These are phyloP conservation scores for Lamproptera curius DNA, from an alignment of 2,888 invertebrate genomes.

Conservation along the genomic window DNA sequence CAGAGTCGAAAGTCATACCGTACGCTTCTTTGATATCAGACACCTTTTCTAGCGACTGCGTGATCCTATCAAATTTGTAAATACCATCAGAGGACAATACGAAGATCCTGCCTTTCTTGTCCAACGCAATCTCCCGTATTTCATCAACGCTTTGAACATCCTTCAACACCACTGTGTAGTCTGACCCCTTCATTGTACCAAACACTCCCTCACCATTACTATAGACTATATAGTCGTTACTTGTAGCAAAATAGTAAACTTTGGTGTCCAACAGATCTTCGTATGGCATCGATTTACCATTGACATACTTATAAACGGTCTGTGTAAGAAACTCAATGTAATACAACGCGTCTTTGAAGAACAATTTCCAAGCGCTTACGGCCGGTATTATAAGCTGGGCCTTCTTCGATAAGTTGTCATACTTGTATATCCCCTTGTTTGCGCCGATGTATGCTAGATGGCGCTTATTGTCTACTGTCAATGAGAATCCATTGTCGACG, in stretches of 20 bases:
- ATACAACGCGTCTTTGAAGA: constrained; percentile 50
- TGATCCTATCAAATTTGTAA: constrained; percentile 40
- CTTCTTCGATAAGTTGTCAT: constrained; percentile 41
- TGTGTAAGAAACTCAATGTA: constrained; percentile 52
- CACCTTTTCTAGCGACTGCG: constrained; percentile 36
- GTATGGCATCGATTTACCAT: constrained; percentile 42
- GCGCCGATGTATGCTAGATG: constrained; percentile 56
- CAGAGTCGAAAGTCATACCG: constrained; percentile 56
- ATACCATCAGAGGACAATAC: constrained; percentile 49
- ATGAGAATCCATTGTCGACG: constrained; percentile 52
- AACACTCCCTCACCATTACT: constrained; percentile 54
- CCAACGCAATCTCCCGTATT: constrained; percentile 44
- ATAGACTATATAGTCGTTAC: constrained; percentile 47
- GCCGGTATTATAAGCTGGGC: constrained; percentile 42
- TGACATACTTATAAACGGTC: constrained; percentile 42
- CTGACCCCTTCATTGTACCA: constrained; percentile 46
- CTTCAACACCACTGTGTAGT: constrained; percentile 39
- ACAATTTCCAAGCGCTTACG: constrained; percentile 51
- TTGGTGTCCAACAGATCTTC: constrained; percentile 57
- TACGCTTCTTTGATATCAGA: constrained; percentile 47
- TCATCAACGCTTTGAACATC: constrained; percentile 27
- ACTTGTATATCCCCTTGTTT: constrained; percentile 56
- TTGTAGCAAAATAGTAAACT: constrained; percentile 57
- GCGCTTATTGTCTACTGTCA: constrained; percentile 47
- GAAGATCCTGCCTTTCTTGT: constrained; percentile 45